A percentile compares a stretch with the other conserved stretches of the same genome.
Conservation (phyloP, 2,113 vertebrate genomes). For the Proteles cristata region DNA sequence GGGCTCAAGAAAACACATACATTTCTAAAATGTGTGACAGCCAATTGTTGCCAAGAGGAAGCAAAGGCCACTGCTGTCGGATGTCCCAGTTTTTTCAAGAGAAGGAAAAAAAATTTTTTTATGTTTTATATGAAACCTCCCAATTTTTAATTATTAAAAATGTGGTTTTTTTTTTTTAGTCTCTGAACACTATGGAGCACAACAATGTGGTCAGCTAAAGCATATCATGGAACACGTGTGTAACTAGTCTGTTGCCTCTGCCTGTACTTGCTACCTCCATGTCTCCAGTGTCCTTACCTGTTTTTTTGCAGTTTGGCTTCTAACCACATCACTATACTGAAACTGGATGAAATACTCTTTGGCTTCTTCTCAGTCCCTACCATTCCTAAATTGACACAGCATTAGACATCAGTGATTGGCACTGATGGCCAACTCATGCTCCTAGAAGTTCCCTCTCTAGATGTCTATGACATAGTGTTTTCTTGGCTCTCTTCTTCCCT, state of each 20-base stretch:
- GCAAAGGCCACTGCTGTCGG: not conserved
- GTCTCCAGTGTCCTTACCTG: not conserved
- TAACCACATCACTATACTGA: not conserved
- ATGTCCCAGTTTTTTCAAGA: constrained; percentile 1
- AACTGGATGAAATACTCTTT: not conserved
- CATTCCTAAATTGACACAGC: not conserved
- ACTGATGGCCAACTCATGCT: not conserved
- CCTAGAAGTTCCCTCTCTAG: not conserved
- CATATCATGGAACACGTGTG: not conserved
- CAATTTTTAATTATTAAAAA: not conserved
- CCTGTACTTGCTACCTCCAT: not conserved
- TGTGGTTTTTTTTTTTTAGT: not conserved
- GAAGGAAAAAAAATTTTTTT: not conserved
- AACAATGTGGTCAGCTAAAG: not conserved
- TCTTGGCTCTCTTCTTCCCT: not conserved
- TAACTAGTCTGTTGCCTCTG: not conserved
- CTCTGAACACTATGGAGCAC: not conserved
- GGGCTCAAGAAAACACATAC: not conserved
- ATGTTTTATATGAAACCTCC: not conserved
- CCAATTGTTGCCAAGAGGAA: not conserved
- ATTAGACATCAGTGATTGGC: not conserved
- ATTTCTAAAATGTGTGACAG: not conserved
- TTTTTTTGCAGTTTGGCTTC: not conserved
- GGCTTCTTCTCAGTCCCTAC: not conserved
- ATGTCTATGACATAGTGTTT: not conserved